phyloP scores from a whole-genome alignment of 2,113 vertebrate genomes.

The Ochotona princeps region DNA sequence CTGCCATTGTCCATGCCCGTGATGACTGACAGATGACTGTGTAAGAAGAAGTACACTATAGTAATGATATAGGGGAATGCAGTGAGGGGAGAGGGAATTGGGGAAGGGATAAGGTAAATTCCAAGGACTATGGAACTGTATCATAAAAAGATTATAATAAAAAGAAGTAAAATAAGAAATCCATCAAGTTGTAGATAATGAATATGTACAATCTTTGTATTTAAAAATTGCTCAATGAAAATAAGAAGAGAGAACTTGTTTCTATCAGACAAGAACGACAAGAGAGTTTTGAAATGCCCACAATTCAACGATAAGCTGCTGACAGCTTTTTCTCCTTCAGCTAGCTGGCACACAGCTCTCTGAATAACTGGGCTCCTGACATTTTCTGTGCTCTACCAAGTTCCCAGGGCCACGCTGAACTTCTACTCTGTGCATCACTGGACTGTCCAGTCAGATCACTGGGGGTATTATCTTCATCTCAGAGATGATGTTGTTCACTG shows the following conservation, averaged over 20 bases:
- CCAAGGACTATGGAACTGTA: too few relatives aligned
- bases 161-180: too few relatives aligned
- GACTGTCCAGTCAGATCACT: not conserved
- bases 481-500: not conserved
- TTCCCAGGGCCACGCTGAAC: not conserved
- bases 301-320: constrained; percentile 13
- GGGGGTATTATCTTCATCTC: not conserved
- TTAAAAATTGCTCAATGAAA: not conserved
- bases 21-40: too few relatives aligned
- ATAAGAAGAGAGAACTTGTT: not conserved
- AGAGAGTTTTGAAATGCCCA: not conserved
- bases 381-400: not conserved
- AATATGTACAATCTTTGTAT: not conserved
- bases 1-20: too few relatives aligned
- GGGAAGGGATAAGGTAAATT: too few relatives aligned
- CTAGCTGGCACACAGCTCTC: not conserved
- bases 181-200: not conserved
- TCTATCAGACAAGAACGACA: not conserved
- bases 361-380: not conserved
- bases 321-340: not conserved
- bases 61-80: too few relatives aligned
- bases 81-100: too few relatives aligned
- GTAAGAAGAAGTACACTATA: too few relatives aligned
- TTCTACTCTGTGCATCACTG: not conserved
- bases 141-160: too few relatives aligned